Percentiles rank a stretch among this genome's conserved stretches.
phyloP scores from a whole-genome alignment of 2,797 vertebrate genomes.

The Gadopsis marmoratus region DNA sequence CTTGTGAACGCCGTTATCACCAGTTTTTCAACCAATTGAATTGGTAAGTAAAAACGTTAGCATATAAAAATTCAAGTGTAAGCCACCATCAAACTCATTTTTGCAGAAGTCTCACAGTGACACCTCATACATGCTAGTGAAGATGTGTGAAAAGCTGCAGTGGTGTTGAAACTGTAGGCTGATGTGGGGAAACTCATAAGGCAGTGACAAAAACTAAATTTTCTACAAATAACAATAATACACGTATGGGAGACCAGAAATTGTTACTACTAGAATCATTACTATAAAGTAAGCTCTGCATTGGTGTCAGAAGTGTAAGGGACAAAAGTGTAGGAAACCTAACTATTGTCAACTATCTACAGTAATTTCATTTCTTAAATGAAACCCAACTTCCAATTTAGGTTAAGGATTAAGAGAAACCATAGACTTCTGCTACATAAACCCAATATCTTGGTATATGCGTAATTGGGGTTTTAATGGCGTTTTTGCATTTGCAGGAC shows the following conservation, averaged over 20 bases:
- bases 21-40: not conserved
- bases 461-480: not conserved
- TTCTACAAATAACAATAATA: not conserved
- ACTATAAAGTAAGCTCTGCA: not conserved
- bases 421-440: not conserved
- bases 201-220: not conserved
- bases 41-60: not conserved
- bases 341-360: no score
- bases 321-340: not conserved
- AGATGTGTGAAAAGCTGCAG: constrained; percentile 34
- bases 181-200: constrained; percentile 15
- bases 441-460: not conserved
- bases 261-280: not conserved
- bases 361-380: not conserved
- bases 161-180: constrained; percentile 31
- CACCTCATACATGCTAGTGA: not conserved
- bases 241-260: not conserved
- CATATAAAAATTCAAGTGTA: not conserved
- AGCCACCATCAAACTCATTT: not conserved
- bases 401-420: not conserved
- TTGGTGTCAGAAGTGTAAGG: not conserved
- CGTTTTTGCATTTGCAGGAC: not conserved
- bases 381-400: not conserved
- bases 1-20: not conserved
- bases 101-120: constrained; percentile 20